Percentiles rank a stretch among this genome's conserved stretches.
These are phyloP conservation scores for Styela plicata DNA, from an alignment of 23 tunicate species.

Conservation along the genomic window DNA sequence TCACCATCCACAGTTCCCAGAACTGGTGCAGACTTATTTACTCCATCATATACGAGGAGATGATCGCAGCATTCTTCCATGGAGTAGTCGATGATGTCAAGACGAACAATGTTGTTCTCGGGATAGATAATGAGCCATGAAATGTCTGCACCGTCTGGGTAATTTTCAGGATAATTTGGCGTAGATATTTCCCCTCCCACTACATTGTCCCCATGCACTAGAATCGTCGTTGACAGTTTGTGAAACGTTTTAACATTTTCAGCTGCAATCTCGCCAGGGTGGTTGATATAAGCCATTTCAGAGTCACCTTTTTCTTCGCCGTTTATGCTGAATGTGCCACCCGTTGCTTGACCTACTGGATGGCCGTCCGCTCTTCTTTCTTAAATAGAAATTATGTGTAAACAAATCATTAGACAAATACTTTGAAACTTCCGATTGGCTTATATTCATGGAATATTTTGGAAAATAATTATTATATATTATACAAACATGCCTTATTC, in stretches of 20 bases:
- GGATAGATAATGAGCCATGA: constrained; percentile 27
- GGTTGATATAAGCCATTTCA: constrained; percentile 6
- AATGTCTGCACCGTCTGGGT: constrained; percentile 48
- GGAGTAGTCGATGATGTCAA: not conserved
- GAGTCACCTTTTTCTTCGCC: not conserved
- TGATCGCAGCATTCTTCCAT: constrained; percentile 12
- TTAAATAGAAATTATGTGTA: too few species aligned
- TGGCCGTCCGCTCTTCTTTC: constrained; percentile 17
- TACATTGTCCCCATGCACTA: not conserved
- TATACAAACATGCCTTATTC: too few species aligned
- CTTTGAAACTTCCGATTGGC: too few species aligned
- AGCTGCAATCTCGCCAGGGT: not conserved
- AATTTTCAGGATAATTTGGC: constrained; percentile 45
- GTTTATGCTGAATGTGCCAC: not conserved
- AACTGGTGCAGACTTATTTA: not conserved
- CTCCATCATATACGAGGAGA: constrained; percentile 14
- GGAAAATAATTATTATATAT: too few species aligned
- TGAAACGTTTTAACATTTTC: constrained; percentile 1
- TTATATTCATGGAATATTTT: too few species aligned
- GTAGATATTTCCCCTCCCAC: constrained; percentile 33
- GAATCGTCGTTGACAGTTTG: constrained; percentile 15
- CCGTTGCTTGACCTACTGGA: not conserved
- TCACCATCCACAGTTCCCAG: not conserved
- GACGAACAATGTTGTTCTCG: not conserved
- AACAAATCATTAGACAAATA: too few species aligned